Percentiles rank a stretch among this genome's conserved stretches.
phyloP scores from a whole-genome alignment of 2,797 vertebrate genomes.

The Meriones psammophilus region DNA sequence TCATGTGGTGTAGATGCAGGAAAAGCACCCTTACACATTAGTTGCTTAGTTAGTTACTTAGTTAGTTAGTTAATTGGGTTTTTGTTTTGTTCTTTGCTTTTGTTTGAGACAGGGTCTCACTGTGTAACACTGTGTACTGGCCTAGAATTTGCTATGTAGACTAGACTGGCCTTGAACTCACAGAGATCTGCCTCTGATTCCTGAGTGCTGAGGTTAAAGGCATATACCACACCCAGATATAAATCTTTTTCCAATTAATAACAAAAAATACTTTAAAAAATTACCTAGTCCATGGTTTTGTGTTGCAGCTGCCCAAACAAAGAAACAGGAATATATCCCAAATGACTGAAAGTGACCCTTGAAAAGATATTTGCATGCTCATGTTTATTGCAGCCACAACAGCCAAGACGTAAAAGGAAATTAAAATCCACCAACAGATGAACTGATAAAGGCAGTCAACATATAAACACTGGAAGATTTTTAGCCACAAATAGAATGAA shows the following conservation, averaged over 20 bases:
- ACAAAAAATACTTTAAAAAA: not conserved
- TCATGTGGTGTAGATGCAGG: not conserved
- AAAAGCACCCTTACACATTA: not conserved
- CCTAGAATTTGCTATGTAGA: not conserved
- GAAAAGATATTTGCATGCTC: not conserved
- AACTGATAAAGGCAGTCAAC: not conserved
- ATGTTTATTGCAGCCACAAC: not conserved
- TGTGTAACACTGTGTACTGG: not conserved
- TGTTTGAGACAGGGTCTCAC: not conserved
- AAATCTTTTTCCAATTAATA: not conserved
- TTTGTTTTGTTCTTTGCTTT: not conserved
- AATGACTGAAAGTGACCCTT: conserved; percentile 3
- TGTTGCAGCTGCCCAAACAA: not conserved
- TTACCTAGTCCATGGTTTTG: not conserved
- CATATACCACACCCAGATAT: not conserved
- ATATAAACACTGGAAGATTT: not conserved
- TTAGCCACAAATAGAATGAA: not conserved
- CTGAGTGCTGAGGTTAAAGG: not conserved
- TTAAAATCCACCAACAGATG: not conserved
- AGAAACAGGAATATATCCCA: not conserved
- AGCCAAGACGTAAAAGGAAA: not conserved
- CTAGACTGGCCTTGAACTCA: not conserved
- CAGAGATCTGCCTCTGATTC: not conserved
- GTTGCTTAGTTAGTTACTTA: too few species aligned
- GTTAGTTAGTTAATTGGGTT: not conserved